Evolutionary conservation across 2,888 invertebrate genomes (phyloP), one percentile per base, ranked within the genome.

Genomic region (Glyphotaelius pellucidus): DNA sequence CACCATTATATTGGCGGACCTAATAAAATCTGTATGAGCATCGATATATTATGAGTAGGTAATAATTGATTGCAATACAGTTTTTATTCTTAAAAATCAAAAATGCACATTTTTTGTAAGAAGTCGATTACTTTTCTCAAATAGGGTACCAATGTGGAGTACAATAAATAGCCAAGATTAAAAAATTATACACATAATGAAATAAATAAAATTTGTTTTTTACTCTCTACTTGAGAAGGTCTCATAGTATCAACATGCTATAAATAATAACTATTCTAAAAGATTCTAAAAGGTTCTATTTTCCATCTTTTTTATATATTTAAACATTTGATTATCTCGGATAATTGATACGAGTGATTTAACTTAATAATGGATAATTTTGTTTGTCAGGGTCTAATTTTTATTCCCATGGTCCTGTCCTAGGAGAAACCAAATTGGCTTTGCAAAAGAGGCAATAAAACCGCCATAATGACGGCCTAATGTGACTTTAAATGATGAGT

Each of bases 401-500:
- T 35, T 25, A 83, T 83, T 83, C 83, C 35, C 83, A 35, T 35
- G n/a, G 83, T 35, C 83, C 83, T 83, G 83, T 83, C 83, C 83
- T 83, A 35, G 83, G 19, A 83, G 11, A 83, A 83, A 83, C 35
- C 32, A 32, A 83, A 83, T 83, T 83, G 32, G 83, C 35, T 83
- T 83, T 35, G 83, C 83, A 83, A 83, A 83, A 83, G 83, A 14
- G 32, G 83, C 83, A 25, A 83, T 83, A 35, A 83, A 83, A 35
- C 35, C 83, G 25, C 83, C 35, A 35, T 83, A 83, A 83, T 83
- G 32, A 83, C 35, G 35, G 83, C 83, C 67, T 83, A 83, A 83
- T 83, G 83, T 32, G 83, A 83, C 83, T 83, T 83, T 83, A 83
- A 83, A 35, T 84, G 32, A 87, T 52, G 87, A 52, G 87, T 87